Percentiles rank a stretch among this genome's conserved stretches.
phyloP scores from a whole-genome alignment of 2,888 invertebrate species.

The Craniophora ligustri region DNA sequence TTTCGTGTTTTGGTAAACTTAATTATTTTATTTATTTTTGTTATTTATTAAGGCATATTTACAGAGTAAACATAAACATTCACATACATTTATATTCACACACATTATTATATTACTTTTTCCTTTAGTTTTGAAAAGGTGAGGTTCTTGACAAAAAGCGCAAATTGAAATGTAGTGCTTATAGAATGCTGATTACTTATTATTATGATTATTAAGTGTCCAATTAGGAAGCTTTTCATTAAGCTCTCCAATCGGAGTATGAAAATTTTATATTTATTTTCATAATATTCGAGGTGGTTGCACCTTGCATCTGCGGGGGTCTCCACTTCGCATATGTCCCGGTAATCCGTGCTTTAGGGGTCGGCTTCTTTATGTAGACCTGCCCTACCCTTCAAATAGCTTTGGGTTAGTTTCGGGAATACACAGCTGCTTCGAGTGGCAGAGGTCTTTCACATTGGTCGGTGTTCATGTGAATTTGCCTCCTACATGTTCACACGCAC shows the following conservation, averaged over 20 bases:
- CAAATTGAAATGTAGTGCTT: constrained; percentile 6
- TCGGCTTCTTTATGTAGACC: constrained; percentile 61
- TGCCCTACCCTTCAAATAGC: constrained; percentile 49
- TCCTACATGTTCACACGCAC: constrained; percentile 74
- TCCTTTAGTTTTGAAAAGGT: no score
- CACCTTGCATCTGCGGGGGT: constrained; percentile 69
- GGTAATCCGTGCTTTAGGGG: constrained; percentile 63
- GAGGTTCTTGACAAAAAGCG: constrained; percentile 1
- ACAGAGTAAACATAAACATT: no score
- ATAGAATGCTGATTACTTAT: constrained; percentile 11
- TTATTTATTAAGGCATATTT: no score
- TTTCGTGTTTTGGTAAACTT: no score
- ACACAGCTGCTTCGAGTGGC: constrained; percentile 56
- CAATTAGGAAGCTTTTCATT: constrained; percentile 33
- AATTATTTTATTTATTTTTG: no score
- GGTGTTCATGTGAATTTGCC: constrained; percentile 73
- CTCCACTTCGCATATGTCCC: constrained; percentile 70
- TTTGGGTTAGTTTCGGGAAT: constrained; percentile 45
- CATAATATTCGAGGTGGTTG: constrained; percentile 58
- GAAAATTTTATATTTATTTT: constrained; percentile 40
- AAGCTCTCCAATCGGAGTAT: constrained; percentile 9
- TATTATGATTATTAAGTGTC: constrained; percentile 29
- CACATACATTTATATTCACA: no score
- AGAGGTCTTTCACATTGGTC: constrained; percentile 60
- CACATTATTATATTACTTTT: no score